Evolutionary conservation across 2,797 vertebrate species (phyloP).

Genomic region (Gymnothorax reevesii): DNA sequence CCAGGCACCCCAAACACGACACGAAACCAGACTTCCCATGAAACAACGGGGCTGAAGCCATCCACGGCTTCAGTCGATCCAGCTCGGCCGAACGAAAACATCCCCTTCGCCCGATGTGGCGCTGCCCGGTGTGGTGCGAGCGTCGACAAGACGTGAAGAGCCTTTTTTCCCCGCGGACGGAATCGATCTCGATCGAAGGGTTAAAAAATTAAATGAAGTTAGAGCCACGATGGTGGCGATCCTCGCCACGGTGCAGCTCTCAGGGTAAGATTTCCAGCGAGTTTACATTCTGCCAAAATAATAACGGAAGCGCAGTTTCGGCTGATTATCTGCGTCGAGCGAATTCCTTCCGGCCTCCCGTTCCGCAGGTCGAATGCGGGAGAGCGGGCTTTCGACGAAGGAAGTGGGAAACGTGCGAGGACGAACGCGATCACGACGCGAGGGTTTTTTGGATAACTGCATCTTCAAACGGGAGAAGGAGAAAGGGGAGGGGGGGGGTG

Average conservation of each 20-base stretch:
- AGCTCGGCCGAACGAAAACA: constrained; percentile 70
- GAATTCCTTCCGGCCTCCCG: neutral
- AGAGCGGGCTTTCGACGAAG: neutral
- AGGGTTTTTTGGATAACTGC: constrained; percentile 53
- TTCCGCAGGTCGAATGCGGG: neutral
- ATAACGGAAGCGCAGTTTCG: constrained; percentile 8
- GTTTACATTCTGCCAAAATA: constrained; percentile 36
- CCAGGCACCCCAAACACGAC: constrained; percentile 57
- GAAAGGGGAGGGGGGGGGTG: no score
- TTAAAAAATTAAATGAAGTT: constrained; percentile 43
- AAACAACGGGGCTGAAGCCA: constrained; percentile 51
- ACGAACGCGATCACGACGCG: constrained; percentile 34
- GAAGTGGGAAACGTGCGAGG: constrained; percentile 1
- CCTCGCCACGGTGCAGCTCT: neutral
- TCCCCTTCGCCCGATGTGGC: constrained; percentile 69
- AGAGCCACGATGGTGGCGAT: constrained; percentile 58
- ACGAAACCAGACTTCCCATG: constrained; percentile 69
- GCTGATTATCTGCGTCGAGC: constrained; percentile 25
- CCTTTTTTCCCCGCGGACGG: constrained; percentile 47
- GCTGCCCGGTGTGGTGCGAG: no score
- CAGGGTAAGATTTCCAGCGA: constrained; percentile 28
- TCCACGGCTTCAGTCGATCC: constrained; percentile 64
- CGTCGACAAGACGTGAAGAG: constrained; percentile 7
- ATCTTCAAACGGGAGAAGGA: constrained; percentile 39
- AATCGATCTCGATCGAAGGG: constrained; percentile 63